Evolutionary conservation across 2,113 vertebrate species (phyloP).

Genomic region (Fregetta grallaria): DNA sequence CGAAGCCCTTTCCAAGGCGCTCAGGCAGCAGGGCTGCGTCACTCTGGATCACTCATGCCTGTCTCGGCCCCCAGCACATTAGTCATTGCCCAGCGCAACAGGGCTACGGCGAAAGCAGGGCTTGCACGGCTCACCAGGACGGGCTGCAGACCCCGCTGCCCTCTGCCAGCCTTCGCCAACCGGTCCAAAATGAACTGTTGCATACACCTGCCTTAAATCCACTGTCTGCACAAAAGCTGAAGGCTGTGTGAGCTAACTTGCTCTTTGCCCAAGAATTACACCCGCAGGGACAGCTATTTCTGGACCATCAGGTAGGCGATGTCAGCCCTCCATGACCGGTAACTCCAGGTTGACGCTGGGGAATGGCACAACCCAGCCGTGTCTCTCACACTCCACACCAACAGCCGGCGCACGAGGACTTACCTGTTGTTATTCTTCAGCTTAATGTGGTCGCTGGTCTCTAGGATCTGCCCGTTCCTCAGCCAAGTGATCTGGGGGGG

Average conservation of each 20-base stretch:
- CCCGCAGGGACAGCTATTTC: not conserved
- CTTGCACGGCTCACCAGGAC: not conserved
- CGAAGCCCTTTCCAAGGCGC: not conserved
- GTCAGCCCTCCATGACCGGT: not conserved
- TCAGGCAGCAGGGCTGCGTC: not conserved
- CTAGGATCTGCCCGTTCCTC: constrained; percentile 93
- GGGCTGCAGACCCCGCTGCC: not conserved
- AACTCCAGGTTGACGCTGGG: not conserved
- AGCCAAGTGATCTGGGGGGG: constrained; percentile 94
- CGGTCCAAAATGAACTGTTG: not conserved
- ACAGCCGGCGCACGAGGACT: not conserved
- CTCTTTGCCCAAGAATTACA: not conserved
- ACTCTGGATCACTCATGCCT: not conserved
- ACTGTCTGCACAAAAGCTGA: not conserved
- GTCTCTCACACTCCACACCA: not conserved
- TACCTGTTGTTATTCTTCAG: constrained; percentile 98
- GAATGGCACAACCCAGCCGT: not conserved
- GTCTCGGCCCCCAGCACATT: fast-evolving
- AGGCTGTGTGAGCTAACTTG: not conserved
- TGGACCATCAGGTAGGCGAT: not conserved
- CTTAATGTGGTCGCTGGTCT: constrained; percentile 88
- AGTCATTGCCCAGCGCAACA: not conserved
- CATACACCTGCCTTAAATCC: not conserved
- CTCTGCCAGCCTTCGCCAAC: not conserved
- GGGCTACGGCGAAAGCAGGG: not conserved